These are phyloP conservation scores for Hermaeophaga mercurialis DNA, from an alignment of 2,888 invertebrate genomes.

Conservation along the genomic window DNA sequence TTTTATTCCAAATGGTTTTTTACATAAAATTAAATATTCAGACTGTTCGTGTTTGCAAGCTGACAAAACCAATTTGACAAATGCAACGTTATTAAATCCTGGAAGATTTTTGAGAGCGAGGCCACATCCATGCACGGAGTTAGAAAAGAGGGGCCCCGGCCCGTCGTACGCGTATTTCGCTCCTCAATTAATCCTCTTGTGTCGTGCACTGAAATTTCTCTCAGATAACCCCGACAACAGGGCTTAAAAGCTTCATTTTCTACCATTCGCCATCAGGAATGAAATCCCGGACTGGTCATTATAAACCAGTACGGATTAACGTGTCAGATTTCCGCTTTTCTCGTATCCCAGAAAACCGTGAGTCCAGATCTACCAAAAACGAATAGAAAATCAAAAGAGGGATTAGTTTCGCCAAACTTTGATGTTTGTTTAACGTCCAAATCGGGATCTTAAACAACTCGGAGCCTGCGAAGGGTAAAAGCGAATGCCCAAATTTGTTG, in stretches of 20 bases:
- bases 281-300: conserved; percentile 38
- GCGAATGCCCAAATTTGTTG: conserved; percentile 7
- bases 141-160: conserved; percentile 32
- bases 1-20: conserved; percentile 8
- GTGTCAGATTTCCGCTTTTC: conserved; percentile 30
- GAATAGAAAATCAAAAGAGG: conserved; percentile 27
- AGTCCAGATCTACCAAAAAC: conserved; percentile 23
- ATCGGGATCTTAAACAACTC: conserved; percentile 22
- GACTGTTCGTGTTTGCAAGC: conserved; percentile 19
- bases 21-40: conserved; percentile 22
- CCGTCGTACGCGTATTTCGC: conserved; percentile 30
- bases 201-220: conserved; percentile 41
- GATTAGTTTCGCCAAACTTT: conserved; percentile 27
- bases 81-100: conserved; percentile 37
- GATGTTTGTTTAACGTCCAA: conserved; percentile 23
- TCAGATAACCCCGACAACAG: conserved; percentile 43
- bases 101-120: conserved; percentile 20
- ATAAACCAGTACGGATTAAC: conserved; percentile 33
- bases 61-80: conserved; percentile 34
- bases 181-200: conserved; percentile 44
- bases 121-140: conserved; percentile 14
- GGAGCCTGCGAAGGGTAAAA: conserved; percentile 9
- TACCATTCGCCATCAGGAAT: conserved; percentile 37
- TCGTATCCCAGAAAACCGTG: conserved; percentile 20
- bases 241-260: conserved; percentile 41